phyloP scores from a whole-genome alignment of 1,140 invertebrate species.

The Bombus sibiricus region DNA sequence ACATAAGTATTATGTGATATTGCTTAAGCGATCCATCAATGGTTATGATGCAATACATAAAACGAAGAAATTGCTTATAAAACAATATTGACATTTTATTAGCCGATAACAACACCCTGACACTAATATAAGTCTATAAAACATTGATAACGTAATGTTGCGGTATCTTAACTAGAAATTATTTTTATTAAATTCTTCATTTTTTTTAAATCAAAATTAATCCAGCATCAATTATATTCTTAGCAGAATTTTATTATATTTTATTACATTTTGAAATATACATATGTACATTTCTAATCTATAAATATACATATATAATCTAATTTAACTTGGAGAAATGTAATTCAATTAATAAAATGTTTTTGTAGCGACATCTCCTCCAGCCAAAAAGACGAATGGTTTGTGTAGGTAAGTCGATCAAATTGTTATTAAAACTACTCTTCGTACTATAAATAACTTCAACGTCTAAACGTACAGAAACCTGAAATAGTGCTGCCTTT shows the following conservation, averaged over 20 bases:
- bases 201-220: neutral
- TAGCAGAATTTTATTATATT: neutral
- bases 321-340: neutral
- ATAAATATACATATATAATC: neutral
- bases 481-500: neutral
- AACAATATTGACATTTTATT: too few relatives aligned
- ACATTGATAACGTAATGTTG: too few relatives aligned
- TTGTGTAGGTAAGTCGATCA: slow-evolving; percentile 84
- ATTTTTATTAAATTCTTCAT: too few relatives aligned
- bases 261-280: too few relatives aligned
- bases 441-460: neutral
- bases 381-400: slow-evolving; percentile 86
- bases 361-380: slow-evolving; percentile 85
- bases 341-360: slow-evolving; percentile 40
- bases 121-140: too few relatives aligned
- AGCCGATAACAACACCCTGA: too few relatives aligned
- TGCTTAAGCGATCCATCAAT: neutral
- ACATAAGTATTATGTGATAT: neutral
- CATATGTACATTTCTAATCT: too few relatives aligned
- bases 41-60: neutral
- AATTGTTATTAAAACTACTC: neutral
- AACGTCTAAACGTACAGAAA: neutral
- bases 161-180: too few relatives aligned
- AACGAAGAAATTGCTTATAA: too few relatives aligned
- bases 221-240: neutral